phyloP scores from a whole-genome alignment of 1,140 invertebrate genomes.

The Nasonia longicornis region DNA sequence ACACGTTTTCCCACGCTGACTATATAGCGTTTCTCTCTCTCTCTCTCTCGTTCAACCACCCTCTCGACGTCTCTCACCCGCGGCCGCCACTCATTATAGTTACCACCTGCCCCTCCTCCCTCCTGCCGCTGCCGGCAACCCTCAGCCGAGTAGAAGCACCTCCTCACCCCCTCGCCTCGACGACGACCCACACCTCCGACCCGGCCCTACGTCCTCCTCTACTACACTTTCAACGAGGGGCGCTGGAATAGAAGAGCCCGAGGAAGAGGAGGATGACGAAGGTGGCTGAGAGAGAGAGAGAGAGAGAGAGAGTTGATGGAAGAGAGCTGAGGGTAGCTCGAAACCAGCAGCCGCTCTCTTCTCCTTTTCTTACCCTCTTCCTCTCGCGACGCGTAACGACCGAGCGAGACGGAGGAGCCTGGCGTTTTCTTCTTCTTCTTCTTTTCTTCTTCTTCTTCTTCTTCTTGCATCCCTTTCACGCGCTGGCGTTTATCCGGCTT shows the following conservation, averaged over 20 bases:
- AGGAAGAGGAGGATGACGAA: conserved; percentile 34
- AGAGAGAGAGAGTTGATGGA: not conserved
- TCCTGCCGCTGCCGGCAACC: conserved; percentile 44
- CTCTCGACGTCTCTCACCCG: conserved; percentile 54
- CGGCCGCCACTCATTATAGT: conserved; percentile 64
- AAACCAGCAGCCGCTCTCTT: not conserved
- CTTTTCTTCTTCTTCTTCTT: not conserved
- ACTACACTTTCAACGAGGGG: conserved; percentile 4
- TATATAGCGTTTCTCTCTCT: conserved; percentile 44
- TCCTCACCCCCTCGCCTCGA: conserved; percentile 1
- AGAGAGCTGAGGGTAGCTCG: not conserved
- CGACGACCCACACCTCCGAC: not conserved
- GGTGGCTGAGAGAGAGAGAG: conserved; percentile 8
- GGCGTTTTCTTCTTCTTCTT: not conserved
- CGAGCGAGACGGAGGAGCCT: not conserved
- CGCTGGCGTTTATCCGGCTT: conserved; percentile 43
- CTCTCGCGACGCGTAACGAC: not conserved
- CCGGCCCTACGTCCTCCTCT: conserved; percentile 13
- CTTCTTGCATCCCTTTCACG: conserved; percentile 48
- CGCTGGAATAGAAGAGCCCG: conserved; percentile 20
- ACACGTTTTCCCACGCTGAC: conserved; percentile 55
- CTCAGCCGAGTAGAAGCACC: conserved; percentile 4
- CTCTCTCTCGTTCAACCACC: conserved; percentile 48
- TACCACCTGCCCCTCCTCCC: conserved; percentile 54
- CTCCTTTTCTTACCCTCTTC: not conserved